Conservation (phyloP, 2,113 vertebrate species). For the Pitta sordida region DNA sequence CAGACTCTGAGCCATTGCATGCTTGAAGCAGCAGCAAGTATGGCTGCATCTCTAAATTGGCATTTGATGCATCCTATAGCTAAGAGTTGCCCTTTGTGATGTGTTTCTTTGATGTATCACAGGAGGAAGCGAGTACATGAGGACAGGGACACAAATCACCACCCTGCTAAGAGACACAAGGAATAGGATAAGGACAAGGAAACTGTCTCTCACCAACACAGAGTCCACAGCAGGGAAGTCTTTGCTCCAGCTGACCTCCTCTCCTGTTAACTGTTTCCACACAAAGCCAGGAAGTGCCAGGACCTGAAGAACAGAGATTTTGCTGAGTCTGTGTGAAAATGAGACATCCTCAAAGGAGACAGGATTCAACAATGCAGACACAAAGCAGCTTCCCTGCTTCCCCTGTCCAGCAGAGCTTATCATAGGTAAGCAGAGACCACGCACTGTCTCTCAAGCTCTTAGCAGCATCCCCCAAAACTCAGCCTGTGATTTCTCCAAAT, state of each 20-base stretch:
- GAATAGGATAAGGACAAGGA: neutral
- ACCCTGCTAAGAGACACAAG: neutral
- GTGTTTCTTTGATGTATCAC: neutral
- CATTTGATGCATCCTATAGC: neutral
- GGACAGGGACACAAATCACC: neutral
- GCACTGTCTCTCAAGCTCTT: neutral
- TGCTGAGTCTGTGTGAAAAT: neutral
- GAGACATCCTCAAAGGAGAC: neutral
- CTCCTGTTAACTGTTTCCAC: constrained; percentile 95
- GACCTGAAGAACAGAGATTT: constrained; percentile 73
- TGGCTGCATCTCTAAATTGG: neutral
- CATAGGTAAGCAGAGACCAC: neutral
- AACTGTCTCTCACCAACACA: constrained; percentile 80
- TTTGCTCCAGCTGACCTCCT: constrained; percentile 92
- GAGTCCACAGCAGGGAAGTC: constrained; percentile 96
- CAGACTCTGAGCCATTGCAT: neutral
- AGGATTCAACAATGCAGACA: neutral
- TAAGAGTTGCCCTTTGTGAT: neutral
- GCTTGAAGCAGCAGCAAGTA: neutral
- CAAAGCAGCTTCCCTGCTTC: neutral
- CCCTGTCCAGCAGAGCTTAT: neutral
- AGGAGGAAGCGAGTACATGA: neutral
- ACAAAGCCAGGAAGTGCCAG: constrained; percentile 92
- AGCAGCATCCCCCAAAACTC: neutral
- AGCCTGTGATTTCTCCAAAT: neutral